These are phyloP conservation scores for Norana najaformis DNA, from an alignment of 2,888 invertebrate species.

Conservation along the genomic window DNA sequence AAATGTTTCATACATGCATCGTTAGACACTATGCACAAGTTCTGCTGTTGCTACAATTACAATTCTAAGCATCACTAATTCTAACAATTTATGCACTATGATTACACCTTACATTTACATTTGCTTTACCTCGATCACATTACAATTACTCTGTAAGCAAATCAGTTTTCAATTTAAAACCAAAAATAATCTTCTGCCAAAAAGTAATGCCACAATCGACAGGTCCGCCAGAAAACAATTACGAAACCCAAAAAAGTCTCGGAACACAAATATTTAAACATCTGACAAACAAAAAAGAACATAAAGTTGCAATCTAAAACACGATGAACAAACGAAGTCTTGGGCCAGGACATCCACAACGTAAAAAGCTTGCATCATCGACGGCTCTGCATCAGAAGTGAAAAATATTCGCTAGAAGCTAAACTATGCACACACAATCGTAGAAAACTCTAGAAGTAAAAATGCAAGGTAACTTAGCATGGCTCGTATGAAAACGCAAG, in stretches of 20 bases:
- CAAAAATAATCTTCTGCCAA: not conserved
- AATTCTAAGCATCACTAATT: not conserved
- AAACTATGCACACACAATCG: not conserved
- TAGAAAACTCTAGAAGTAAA: slow-evolving; percentile 13
- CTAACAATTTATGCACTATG: not conserved
- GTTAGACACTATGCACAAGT: not conserved
- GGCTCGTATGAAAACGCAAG: too few relatives aligned
- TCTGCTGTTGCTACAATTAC: not conserved
- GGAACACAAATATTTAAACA: not conserved
- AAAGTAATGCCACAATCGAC: not conserved
- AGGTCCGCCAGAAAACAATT: not conserved
- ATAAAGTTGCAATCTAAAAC: not conserved
- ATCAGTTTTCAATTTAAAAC: not conserved
- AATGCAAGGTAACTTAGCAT: not conserved
- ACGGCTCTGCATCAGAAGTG: not conserved
- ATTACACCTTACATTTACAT: not conserved
- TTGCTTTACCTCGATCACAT: too few relatives aligned
- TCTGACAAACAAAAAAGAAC: not conserved
- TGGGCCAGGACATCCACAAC: not conserved
- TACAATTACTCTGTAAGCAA: not conserved
- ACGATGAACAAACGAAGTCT: not conserved
- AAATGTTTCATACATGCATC: not conserved
- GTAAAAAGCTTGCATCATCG: too few relatives aligned
- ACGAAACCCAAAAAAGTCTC: not conserved
- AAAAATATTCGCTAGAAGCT: not conserved